phyloP scores from a whole-genome alignment of 2,113 vertebrate genomes.

The Phoenicopterus ruber region DNA sequence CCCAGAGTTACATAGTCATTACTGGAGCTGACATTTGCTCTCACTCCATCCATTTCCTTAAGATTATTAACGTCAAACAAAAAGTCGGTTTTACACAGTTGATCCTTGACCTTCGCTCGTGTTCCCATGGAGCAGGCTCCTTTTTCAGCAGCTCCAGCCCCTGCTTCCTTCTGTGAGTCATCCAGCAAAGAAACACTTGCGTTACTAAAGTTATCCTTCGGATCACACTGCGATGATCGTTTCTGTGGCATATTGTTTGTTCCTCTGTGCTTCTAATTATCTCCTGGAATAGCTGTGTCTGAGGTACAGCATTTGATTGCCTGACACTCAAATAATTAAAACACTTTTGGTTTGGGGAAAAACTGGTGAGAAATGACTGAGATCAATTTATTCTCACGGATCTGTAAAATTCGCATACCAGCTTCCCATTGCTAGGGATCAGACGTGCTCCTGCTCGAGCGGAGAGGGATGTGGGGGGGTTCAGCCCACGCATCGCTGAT shows the following conservation, averaged over 20 bases:
- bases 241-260: conserved; percentile 27
- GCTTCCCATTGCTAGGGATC: not conserved
- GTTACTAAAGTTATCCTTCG: conserved; percentile 29
- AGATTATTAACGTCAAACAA: conserved; percentile 60
- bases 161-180: conserved; percentile 50
- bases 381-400: not conserved
- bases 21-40: conserved; percentile 50
- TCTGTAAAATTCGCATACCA: not conserved
- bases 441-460: not conserved
- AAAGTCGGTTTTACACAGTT: conserved; percentile 25
- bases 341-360: not conserved
- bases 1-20: conserved; percentile 42
- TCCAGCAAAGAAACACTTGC: conserved; percentile 35
- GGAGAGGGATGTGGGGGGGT: not conserved
- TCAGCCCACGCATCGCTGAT: not conserved
- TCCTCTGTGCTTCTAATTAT: conserved; percentile 38
- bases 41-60: conserved; percentile 50
- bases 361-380: not conserved
- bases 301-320: not conserved
- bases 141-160: not conserved
- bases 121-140: conserved; percentile 31
- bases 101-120: conserved; percentile 39
- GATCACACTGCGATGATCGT: not conserved
- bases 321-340: conserved; percentile 14
- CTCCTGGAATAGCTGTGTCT: conserved; percentile 16